These are phyloP conservation scores for Crotalus tigris DNA, from an alignment of 2,113 vertebrate genomes.

Conservation along the genomic window DNA sequence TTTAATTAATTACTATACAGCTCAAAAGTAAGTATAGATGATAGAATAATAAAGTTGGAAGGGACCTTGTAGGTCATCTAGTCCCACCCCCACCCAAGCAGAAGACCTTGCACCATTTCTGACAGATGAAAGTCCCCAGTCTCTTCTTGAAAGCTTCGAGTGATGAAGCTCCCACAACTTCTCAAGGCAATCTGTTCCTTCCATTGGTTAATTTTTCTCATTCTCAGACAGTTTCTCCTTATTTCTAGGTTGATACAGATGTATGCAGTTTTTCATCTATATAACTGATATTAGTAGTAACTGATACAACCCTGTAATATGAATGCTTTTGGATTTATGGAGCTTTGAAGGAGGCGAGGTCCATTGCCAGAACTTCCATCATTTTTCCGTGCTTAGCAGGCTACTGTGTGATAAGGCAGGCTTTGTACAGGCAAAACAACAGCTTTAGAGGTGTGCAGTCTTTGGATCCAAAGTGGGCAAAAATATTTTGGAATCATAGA, in stretches of 20 bases:
- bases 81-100: too few relatives aligned
- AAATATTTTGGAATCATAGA: background rate
- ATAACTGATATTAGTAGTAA: background rate
- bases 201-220: too few relatives aligned
- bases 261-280: background rate
- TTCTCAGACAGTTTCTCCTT: too few relatives aligned
- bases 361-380: background rate
- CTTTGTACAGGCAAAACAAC: background rate
- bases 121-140: too few relatives aligned
- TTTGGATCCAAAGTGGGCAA: background rate
- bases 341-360: background rate
- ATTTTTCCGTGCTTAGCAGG: background rate
- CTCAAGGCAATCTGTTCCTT: too few relatives aligned
- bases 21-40: background rate
- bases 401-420: background rate
- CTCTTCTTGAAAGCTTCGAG: too few relatives aligned
- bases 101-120: too few relatives aligned
- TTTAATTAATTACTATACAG: background rate
- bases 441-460: background rate
- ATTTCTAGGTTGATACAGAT: background rate
- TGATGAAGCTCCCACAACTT: too few relatives aligned
- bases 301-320: background rate
- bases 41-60: too few relatives aligned
- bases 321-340: background rate
- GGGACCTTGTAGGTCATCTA: too few relatives aligned